These are phyloP conservation scores for Ctenopoma multispine DNA, from an alignment of 2,797 vertebrate genomes.

Conservation along the genomic window DNA sequence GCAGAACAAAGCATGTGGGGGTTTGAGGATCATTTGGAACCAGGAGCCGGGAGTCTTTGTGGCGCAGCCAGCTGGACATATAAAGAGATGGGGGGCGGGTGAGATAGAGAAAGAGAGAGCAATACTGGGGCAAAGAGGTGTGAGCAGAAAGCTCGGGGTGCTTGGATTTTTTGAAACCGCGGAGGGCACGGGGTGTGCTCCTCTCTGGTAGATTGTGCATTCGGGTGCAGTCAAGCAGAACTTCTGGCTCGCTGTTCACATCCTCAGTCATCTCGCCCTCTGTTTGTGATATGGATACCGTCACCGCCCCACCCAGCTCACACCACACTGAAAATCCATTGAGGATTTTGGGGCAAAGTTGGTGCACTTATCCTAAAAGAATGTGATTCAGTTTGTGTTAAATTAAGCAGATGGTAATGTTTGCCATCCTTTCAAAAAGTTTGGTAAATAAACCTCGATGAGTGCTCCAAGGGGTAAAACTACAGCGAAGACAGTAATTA, in stretches of 20 bases:
- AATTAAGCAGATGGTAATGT: slow-evolving; percentile 70
- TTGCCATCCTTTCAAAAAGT: slow-evolving; percentile 61
- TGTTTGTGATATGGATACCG: slow-evolving; percentile 68
- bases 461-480: slow-evolving; percentile 39
- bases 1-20: slow-evolving; percentile 88
- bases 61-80: slow-evolving; percentile 88
- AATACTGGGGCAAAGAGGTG: slow-evolving; percentile 74
- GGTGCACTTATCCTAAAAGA: slow-evolving; percentile 66
- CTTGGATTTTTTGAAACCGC: slow-evolving; percentile 58
- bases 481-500: slow-evolving; percentile 28
- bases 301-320: slow-evolving; percentile 51
- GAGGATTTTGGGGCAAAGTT: slow-evolving; percentile 56
- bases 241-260: slow-evolving; percentile 78
- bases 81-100: slow-evolving; percentile 84
- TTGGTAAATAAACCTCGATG: slow-evolving; percentile 64
- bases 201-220: slow-evolving; percentile 74
- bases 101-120: slow-evolving; percentile 66
- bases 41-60: slow-evolving; percentile 84
- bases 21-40: slow-evolving; percentile 83
- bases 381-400: slow-evolving; percentile 65
- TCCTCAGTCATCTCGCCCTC: slow-evolving; percentile 64
- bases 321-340: slow-evolving; percentile 49
- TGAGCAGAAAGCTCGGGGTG: slow-evolving; percentile 75
- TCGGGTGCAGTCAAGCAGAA: slow-evolving; percentile 89
- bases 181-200: slow-evolving; percentile 61